These are phyloP conservation scores for Cosmia trapezina DNA, from an alignment of 2,888 invertebrate genomes.

Conservation along the genomic window DNA sequence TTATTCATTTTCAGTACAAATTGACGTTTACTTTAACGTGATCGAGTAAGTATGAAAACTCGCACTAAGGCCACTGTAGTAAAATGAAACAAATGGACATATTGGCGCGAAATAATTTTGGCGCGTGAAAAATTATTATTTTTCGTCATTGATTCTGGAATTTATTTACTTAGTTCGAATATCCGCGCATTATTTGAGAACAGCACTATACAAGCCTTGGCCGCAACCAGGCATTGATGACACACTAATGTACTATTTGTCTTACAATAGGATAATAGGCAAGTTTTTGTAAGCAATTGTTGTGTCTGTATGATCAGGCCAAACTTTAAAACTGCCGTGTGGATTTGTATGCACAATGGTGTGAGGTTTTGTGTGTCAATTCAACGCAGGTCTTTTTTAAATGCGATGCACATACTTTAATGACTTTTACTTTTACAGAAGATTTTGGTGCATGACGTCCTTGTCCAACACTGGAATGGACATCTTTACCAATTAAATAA, in stretches of 20 bases:
- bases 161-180: no score
- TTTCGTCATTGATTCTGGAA: no score
- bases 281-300: conserved; percentile 30
- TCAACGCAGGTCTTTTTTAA: not conserved
- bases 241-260: not conserved
- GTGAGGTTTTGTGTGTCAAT: conserved; percentile 6
- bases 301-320: not conserved
- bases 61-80: no score
- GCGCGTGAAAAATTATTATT: no score
- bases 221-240: no score
- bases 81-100: no score
- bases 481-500: not conserved
- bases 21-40: no score
- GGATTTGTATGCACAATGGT: conserved; percentile 10
- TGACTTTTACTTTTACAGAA: not conserved
- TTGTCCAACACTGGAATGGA: not conserved
- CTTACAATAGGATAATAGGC: conserved; percentile 33
- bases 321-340: not conserved
- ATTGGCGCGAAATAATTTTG: no score
- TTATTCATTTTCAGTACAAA: no score
- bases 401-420: not conserved
- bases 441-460: not conserved
- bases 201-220: no score
- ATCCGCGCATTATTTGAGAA: no score
- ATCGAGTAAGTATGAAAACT: no score